Percentiles rank a stretch among this genome's conserved stretches.
These are phyloP conservation scores for Seison nebaliae DNA, from an alignment of 1,140 invertebrate species.

Conservation along the genomic window DNA sequence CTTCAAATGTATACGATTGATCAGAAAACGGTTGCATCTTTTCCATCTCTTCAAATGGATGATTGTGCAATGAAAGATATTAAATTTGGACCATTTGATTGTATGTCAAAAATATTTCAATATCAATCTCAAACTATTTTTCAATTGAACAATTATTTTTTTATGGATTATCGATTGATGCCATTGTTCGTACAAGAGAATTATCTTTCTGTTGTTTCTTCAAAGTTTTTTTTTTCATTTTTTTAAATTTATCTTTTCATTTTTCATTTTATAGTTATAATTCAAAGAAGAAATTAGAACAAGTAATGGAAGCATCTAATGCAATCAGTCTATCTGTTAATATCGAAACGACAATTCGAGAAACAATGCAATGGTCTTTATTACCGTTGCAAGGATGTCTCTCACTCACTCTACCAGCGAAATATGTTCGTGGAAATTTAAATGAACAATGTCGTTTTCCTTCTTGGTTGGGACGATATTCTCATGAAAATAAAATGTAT, in stretches of 20 bases:
- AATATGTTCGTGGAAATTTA: constrained; percentile 49
- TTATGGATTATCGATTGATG: constrained; percentile 75
- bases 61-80: constrained; percentile 44
- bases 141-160: constrained; percentile 43
- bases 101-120: constrained; percentile 64
- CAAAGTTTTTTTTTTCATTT: too few relatives aligned
- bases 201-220: constrained; percentile 48
- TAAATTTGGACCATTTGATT: constrained; percentile 71
- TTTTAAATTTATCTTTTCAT: too few relatives aligned
- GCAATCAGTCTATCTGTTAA: constrained; percentile 57
- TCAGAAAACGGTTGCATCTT: constrained; percentile 25
- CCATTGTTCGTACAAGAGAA: constrained; percentile 93
- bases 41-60: constrained; percentile 25
- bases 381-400: constrained; percentile 58
- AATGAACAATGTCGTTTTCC: constrained; percentile 59
- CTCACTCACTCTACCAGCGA: constrained; percentile 61
- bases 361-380: constrained; percentile 51
- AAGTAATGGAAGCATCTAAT: constrained; percentile 49
- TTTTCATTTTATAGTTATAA: background rate
- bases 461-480: constrained; percentile 77
- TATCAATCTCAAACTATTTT: constrained; percentile 41
- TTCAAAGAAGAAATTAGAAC: constrained; percentile 29
- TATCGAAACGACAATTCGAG: constrained; percentile 50
- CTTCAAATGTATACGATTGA: constrained; percentile 45
- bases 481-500: constrained; percentile 37